Base-by-base conservation (phyloP, 2,888 invertebrate genomes). In the Enchytraeus crypticus region DNA sequence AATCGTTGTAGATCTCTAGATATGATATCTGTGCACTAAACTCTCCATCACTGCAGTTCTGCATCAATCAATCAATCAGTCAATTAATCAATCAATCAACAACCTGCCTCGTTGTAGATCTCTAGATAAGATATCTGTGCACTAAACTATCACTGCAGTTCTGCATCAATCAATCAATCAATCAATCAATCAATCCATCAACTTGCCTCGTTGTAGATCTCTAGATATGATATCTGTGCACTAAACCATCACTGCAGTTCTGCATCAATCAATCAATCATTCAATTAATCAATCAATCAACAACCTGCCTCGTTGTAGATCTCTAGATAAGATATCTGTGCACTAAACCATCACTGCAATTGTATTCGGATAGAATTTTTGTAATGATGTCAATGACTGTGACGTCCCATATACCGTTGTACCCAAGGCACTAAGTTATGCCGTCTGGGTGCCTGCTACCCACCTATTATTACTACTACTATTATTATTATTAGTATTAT, bases 241-340 rank as follows among this genome's bases (percentile, higher is more conserved):
- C 76, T 73, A 66, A 68, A 78, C 8, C n/a, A 47, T 47, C 26
- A 47, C 47, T 54, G 32, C n/a, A n/a, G n/a, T n/a, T n/a, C n/a
- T n/a, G n/a, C n/a, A n/a, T n/a, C n/a, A n/a, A n/a, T n/a, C n/a
- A n/a, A n/a, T n/a, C n/a, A n/a, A n/a, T n/a, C n/a, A n/a, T n/a
- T n/a, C n/a, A n/a, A n/a, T n/a, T n/a, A n/a, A n/a, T 80, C 77
- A 32, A 80, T 71, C 8, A 80, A 69, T 61, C 80, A 79, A 70
- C 78, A 80, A 14, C 79, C 79, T 69, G 59, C 73, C 34, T 80
- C 79, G 71, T 80, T 80, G 70, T 80, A 80, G 59, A 80, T 79
- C 69, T 80, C 80, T 57, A 80, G 67, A 66, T 80, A 80, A 4
- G 79, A 80, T 21, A 80, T 71, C 64, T 75, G 73, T 11, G 76